Evolutionary conservation across 2,888 invertebrate genomes (phyloP).

Genomic region (Byasa hedistus): DNA sequence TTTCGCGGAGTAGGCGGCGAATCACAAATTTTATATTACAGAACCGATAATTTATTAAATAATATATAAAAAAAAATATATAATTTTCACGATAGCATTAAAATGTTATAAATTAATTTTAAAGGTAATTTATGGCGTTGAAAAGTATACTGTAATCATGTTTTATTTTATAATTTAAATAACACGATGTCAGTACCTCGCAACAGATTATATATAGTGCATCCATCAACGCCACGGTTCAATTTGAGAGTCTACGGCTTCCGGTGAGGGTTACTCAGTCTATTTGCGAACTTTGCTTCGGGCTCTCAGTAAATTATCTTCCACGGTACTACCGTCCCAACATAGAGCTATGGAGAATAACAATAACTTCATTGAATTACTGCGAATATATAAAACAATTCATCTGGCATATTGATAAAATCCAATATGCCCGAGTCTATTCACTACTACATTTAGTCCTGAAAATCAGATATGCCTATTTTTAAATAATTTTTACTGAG

Average conservation of each 20-base stretch:
- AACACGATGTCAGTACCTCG: no score
- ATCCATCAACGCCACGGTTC: conserved; percentile 18
- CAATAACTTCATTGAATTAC: conserved; percentile 26
- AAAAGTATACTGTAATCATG: no score
- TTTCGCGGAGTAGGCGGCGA: neutral
- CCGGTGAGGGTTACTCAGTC: conserved; percentile 29
- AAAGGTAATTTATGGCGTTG: no score
- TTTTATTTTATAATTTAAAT: no score
- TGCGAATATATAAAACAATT: conserved; percentile 4
- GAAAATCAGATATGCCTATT: neutral
- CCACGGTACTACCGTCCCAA: conserved; percentile 14
- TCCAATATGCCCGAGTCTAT: neutral
- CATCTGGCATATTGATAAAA: conserved; percentile 9
- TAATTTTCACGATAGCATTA: no score
- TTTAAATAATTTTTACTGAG: no score
- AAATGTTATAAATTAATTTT: no score
- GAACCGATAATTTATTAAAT: no score
- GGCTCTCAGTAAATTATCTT: conserved; percentile 28
- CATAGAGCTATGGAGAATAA: conserved; percentile 21
- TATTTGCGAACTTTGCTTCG: conserved; percentile 35
- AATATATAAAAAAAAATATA: no score
- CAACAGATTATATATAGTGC: conserved; percentile 21
- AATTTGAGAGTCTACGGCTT: conserved; percentile 19
- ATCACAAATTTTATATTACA: no score
- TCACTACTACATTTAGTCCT: neutral